Evolutionary conservation across 2,113 vertebrate species (phyloP), one percentile per base, ranked within the genome.

Genomic region (Brachionichthys hirsutus): DNA sequence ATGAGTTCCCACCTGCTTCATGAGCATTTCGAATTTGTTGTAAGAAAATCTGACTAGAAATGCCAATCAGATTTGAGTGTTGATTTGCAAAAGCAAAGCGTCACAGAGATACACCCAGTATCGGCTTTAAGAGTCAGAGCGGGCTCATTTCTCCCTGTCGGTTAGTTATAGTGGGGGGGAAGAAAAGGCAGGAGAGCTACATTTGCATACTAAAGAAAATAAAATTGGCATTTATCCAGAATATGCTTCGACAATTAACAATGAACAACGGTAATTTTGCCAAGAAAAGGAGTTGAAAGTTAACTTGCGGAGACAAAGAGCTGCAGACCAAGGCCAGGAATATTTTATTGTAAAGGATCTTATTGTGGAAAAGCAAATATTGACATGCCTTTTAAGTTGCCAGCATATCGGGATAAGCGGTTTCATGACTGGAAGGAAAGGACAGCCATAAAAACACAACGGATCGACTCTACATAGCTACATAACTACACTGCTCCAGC

Each of bases 1-100:
- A 2, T 9, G 14, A 34, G 19, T 73, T 73, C 55, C 61, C 70
- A 77, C 66, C 35, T 74, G 56, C 55, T 68, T 76, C 49, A 68
- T 35, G 22, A 47, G 17, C 38, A n/a, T 60, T 80, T 45, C 10
- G 47, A 51, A 70, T 43, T 17, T 13, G 24, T 9, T 11, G 14
- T 7, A 35, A 34, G 18, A 61, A 9, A 61, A 49, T n/a, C n/a
- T 38, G 47, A 20, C 13, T 59, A 12, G 17, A 56, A 53, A 43
- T 52, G 16, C 10, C n/a, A 16, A 9, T 46, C 15, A 55, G 18
- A 9, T 22, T 49, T 8, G 11, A 20, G 16, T n/a, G n/a, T 15
- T 15, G 15, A 10, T n/a, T 15, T 6, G 12, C 13, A 43, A 18
- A 34, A 49, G 20, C 14, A 48, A 46, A 19, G 2, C 22, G 22